Evolutionary conservation across 2,113 vertebrate species (phyloP), one percentile per base, ranked within the genome.

Genomic region (Numida meleagris): DNA sequence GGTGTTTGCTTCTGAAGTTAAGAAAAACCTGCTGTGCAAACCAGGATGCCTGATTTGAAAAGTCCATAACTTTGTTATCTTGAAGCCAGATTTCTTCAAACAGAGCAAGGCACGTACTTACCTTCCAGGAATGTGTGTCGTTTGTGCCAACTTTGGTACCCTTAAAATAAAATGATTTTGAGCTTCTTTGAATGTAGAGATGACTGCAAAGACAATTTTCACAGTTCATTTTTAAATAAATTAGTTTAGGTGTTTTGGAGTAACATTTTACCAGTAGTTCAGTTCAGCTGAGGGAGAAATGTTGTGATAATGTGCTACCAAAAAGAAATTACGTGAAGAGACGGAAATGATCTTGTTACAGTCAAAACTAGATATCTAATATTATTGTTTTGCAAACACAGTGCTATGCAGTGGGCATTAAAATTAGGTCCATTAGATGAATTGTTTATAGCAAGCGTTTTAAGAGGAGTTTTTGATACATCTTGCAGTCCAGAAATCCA

Each of bases 1-100:
- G 87, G 94, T 96, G 95, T 96, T 96, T 96, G 72, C 94, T 94
- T 95, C 93, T 96, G 95, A 97, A 86, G 90, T 93, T 86, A 80
- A 93, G 66, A 73, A 95, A 95, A 96, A 93, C 93, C 92, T 94
- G 94, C 94, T 96, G 93, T 89, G 92, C 84, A 95, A 89, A 94
- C 74, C 85, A 96, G 91, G 95, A 94, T 95, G 93, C 76, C 2
- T 92, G 86, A 67, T 90, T 95, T 95, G 53, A 88, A 86, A 94
- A 93, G 90, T 96, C 94, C 90, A 90, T 93, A 96, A 95, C 88
- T 55, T 88, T 66, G 65, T 55, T 66, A 94, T 94, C 95, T 95
- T 79, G 93, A 95, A 94, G 78, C 20, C 34, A 67, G 53, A 89
- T 73, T 82, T 92, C 74, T 88, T 94, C 91, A 95, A 95, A 86